These are phyloP conservation scores for Clunio marinus DNA, from an alignment of 2,888 invertebrate genomes.

Conservation along the genomic window DNA sequence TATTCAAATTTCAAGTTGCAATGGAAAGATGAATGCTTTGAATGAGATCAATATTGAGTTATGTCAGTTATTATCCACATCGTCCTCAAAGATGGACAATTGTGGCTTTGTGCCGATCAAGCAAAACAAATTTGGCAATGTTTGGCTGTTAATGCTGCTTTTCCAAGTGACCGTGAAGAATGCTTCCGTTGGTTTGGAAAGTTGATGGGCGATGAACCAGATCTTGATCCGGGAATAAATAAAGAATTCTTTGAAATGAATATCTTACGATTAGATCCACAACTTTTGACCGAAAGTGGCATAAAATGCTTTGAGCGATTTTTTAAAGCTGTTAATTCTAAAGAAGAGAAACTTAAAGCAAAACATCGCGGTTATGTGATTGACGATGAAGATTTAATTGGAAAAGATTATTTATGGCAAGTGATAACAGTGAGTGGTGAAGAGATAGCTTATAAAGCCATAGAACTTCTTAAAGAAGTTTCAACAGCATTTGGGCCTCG, in stretches of 20 bases:
- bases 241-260: conserved; percentile 94
- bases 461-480: conserved; percentile 86
- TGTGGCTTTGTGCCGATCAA: conserved; percentile 95
- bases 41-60: conserved; percentile 96
- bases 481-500: conserved; percentile 89
- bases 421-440: conserved; percentile 86
- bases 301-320: conserved; percentile 79
- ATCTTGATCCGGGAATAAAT: conserved; percentile 92
- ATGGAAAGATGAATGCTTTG: conserved; percentile 98
- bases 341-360: conserved; percentile 85
- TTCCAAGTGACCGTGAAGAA: conserved; percentile 87
- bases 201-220: conserved; percentile 94
- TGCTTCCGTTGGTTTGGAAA: conserved; percentile 99
- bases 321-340: conserved; percentile 78
- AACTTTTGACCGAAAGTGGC: conserved; percentile 87
- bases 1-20: conserved; percentile 94
- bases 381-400: conserved; percentile 92
- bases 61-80: conserved; percentile 79
- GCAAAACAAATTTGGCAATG: conserved; percentile 97
- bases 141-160: conserved; percentile 88
- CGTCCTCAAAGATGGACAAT: conserved; percentile 81
- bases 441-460: conserved; percentile 88
- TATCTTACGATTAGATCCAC: conserved; percentile 85
- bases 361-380: conserved; percentile 81
- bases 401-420: conserved; percentile 94